A percentile compares a stretch with the other conserved stretches of the same genome.
Conservation (phyloP, 2,888 invertebrate species). For the Lamellibrachia columna region DNA sequence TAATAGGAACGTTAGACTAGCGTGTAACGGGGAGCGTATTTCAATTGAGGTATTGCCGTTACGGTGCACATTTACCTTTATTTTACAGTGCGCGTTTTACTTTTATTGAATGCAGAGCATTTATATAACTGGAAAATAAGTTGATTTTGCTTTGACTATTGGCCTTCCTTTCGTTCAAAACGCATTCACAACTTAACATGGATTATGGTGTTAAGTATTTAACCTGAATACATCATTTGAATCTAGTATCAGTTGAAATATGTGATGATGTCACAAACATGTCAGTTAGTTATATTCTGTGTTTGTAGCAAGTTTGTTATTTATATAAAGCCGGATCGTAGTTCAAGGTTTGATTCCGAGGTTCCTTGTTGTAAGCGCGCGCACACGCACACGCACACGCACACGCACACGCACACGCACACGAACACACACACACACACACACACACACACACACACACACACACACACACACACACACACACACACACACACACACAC, state of each 20-base stretch:
- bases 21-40: background rate
- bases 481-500: background rate
- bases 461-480: no score
- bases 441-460: background rate
- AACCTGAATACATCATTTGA: background rate
- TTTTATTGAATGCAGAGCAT: background rate
- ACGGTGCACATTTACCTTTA: no score
- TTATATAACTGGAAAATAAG: background rate
- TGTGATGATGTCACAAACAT: background rate
- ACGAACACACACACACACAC: background rate
- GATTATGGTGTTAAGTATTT: background rate
- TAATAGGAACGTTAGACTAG: background rate
- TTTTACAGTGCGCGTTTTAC: background rate
- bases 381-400: no score
- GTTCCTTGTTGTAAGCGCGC: no score
- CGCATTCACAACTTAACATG: background rate
- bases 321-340: background rate
- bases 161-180: background rate
- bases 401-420: no score
- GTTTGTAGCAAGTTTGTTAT: background rate
- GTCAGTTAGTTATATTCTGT: no score
- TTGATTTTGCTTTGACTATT: background rate
- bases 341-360: no score
- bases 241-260: background rate
- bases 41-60: background rate